These are phyloP conservation scores for Hoplostethus mediterraneus DNA, from an alignment of 2,797 vertebrate species.

Conservation along the genomic window DNA sequence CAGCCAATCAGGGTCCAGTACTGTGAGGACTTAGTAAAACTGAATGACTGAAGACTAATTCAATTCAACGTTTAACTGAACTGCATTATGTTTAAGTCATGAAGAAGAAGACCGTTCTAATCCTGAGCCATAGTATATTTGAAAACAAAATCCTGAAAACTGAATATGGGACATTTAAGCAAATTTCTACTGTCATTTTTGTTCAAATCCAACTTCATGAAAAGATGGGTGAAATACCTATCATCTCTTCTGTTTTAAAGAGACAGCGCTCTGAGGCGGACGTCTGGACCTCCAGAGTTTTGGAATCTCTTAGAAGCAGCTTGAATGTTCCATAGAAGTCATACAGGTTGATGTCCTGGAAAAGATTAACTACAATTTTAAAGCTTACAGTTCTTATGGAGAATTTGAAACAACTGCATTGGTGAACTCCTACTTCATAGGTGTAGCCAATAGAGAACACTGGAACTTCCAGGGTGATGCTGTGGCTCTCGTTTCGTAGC, in stretches of 20 bases:
- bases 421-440: slow-evolving; percentile 75
- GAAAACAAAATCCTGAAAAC: too few species aligned
- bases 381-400: neutral
- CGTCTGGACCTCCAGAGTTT: slow-evolving; percentile 77
- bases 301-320: slow-evolving; percentile 77
- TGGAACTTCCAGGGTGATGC: slow-evolving; percentile 77
- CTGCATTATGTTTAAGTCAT: too few species aligned
- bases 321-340: slow-evolving; percentile 77
- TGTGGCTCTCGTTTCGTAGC: slow-evolving; percentile 64
- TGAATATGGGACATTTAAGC: neutral
- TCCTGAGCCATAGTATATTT: too few species aligned
- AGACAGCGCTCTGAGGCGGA: slow-evolving; percentile 75
- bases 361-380: neutral
- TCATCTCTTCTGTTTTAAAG: slow-evolving; percentile 81
- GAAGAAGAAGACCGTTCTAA: too few species aligned
- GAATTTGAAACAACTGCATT: neutral
- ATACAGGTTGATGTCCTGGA: slow-evolving; percentile 73
- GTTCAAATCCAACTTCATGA: neutral
- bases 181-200: neutral
- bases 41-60: too few species aligned
- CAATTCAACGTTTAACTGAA: too few species aligned
- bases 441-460: slow-evolving; percentile 79
- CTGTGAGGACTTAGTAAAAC: too few species aligned
- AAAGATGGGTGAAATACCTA: slow-evolving; percentile 59
- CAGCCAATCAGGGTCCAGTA: too few species aligned